phyloP scores from a whole-genome alignment of 1,140 invertebrate species.

The Triops cancriformis region DNA sequence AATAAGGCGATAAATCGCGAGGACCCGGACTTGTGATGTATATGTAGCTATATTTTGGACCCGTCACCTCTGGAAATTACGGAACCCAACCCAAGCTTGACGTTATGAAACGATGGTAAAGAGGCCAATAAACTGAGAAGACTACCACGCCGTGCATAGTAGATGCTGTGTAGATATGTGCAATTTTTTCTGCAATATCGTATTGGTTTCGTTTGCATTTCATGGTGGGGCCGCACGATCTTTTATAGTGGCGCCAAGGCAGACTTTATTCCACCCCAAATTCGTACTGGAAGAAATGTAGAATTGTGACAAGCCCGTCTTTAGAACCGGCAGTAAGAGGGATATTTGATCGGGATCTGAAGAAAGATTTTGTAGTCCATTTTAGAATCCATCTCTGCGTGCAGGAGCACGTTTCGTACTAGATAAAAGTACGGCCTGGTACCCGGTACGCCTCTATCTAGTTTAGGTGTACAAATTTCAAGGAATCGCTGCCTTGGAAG shows the following conservation, averaged over 20 bases:
- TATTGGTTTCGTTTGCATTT: too few species aligned
- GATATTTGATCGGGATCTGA: not conserved
- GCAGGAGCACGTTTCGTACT: not conserved
- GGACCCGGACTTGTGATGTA: conserved; percentile 4
- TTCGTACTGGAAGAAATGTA: not conserved
- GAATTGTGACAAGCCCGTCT: not conserved
- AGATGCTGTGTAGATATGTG: too few species aligned
- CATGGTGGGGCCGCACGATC: too few species aligned
- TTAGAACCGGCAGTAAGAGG: not conserved
- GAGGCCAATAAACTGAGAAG: not conserved
- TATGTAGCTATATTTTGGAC: not conserved
- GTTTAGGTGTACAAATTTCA: not conserved
- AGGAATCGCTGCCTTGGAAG: not conserved
- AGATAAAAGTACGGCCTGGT: not conserved
- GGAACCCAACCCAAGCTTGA: not conserved
- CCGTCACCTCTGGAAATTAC: not conserved
- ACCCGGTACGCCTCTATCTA: not conserved
- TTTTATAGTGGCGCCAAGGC: too few species aligned
- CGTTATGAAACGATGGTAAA: not conserved
- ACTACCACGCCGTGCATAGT: not conserved
- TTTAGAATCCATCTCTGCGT: not conserved
- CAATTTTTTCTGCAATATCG: too few species aligned
- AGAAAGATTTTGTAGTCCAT: not conserved
- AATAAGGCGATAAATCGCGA: not conserved
- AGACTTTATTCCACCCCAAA: too few species aligned